Evolutionary conservation across 2,113 vertebrate species (phyloP), one percentile per base, ranked within the genome.

Genomic region (Phainopepla nitens): DNA sequence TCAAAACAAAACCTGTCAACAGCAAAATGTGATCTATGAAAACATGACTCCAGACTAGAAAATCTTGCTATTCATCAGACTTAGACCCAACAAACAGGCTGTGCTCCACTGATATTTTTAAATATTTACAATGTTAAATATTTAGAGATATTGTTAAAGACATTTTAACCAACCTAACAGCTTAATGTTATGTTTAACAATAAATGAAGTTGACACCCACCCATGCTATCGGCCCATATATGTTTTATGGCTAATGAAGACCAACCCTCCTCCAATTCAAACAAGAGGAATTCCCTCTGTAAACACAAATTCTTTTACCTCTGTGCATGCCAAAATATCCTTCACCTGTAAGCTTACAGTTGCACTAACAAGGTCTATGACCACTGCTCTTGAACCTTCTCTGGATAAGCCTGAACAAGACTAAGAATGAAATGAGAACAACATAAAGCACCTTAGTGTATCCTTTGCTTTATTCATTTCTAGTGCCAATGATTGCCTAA

Each of bases 211-310:
- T 58, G 60, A 45, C 27, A 73, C 17, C 4, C 29, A 62, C 17
- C 4, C 17, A 5, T 12, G 24, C 36, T 80, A 76, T 44, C 27
- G 64, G 36, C n/a, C 31, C 36, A 44, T 44, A 36, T 60, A 64
- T 36, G 9, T 60, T 81, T 45, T 62, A 58, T 35, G 56, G 49
- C 21, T 60, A 56, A 76, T 24, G 57, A 79, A 85, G 71, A 66
- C 35, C 0, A 0, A 20, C 13, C 2, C 2, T 66, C 33, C 42
- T 22, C 24, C 39, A 73, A 28, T 47, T 39, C 20, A 64, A 39
- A 1, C 0, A 29, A 54, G 25, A 81, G 44, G 33, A 93, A 93
- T 78, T 73, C 54, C 44, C 89, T 71, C 72, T 22, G 4, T 69
- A 89, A 93, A 73, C 31, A 73, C 17, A 58, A 79, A 79, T 21